Evolutionary conservation across 2,797 vertebrate genomes (phyloP), one percentile per base, ranked within the genome.

Genomic region (Glyptemys insculpta): DNA sequence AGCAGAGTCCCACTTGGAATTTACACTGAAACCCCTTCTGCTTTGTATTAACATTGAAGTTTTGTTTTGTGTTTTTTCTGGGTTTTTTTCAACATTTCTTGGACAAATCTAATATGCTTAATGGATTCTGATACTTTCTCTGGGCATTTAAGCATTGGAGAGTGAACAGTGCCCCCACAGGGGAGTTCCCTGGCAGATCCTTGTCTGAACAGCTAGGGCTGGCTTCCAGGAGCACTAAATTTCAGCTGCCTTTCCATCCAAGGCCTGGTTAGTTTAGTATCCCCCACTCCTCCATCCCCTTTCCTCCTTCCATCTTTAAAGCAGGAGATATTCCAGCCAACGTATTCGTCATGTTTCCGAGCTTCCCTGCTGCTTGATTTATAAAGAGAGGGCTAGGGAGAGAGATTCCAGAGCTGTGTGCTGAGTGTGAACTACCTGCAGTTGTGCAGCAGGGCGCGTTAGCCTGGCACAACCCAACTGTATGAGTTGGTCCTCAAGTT

Each of bases 151-250:
- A 93, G 83, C 56, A 44, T 95, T 81, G 90, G 96, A 94, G 94
- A 94, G 86, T 96, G 79, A 97, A 94, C 93, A 92, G 95, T 96
- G 96, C 96, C 98, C 97, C 97, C 94, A 0, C 97, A 97, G 97
- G 97, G 96, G 97, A 93, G 91, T 97, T 96, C 95, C 97, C 96
- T 97, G 97, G 98, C 98, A 97, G 97, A 96, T 93, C 95, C 94
- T 87, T 0, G 90, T 96, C 97, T 94, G 94, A 97, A 94, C 96
- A 91, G 96, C 94, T 93, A 96, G 97, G 97, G 97, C 97, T 81
- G 16, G 87, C 96, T 97, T 97, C 98, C 98, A 98, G 98, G 97
- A 98, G 97, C 97, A 96, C 97, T 97, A 96, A 97, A 98, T 98
- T 97, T 98, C 97, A 98, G 97, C 97, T 94, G 95, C 92, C 25